Evolutionary conservation across 2,888 invertebrate species (phyloP), one percentile per base, ranked within the genome.

Genomic region (Trichacis sp.): DNA sequence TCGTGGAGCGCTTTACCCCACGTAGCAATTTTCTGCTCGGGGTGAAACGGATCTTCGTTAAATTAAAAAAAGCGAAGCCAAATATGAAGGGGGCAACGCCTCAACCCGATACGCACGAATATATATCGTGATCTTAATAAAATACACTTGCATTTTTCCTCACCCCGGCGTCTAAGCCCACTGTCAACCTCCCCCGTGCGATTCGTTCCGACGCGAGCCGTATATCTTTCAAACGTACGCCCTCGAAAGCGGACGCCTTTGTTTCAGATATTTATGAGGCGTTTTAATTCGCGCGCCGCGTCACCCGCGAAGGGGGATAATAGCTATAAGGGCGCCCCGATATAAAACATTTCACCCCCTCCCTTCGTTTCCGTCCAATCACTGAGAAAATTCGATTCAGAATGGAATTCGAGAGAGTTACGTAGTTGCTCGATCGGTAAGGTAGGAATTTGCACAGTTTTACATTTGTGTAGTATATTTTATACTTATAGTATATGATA

Each of bases 241-340:
- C 83, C 82, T 79, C 78, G 76, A 80, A 80, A 82, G 78, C 81
- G 80, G 65, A 78, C 77, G 83, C 82, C 83, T 84, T 84, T 84
- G 84, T 84, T 84, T 84, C 81, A 80, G 83, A 84, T 83, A 84
- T 84, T 84, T 84, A 83, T 84, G 83, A 83, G 83, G 80, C 83
- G 83, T 82, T 83, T 83, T 83, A 84, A 84, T 84, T 84, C 82
- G 82, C 82, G 79, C 79, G 73, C 80, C 76, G 73, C 80, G 79
- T 79, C 80, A 78, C 76, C 75, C 77, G 71, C 74, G 72, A 74
- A 68, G 75, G 76, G 75, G 74, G 71, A 79, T 81, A 82, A 81
- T 80, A 75, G 83, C 78, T 78, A 79, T 78, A 79, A 79, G 81
- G 82, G 79, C 75, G 77, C 75, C 76, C 75, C 78, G 80, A 81